A percentile compares a stretch with the other conserved stretches of the same genome.
Conservation (phyloP, 2,888 invertebrate species). For the Cheilosia impressa region DNA sequence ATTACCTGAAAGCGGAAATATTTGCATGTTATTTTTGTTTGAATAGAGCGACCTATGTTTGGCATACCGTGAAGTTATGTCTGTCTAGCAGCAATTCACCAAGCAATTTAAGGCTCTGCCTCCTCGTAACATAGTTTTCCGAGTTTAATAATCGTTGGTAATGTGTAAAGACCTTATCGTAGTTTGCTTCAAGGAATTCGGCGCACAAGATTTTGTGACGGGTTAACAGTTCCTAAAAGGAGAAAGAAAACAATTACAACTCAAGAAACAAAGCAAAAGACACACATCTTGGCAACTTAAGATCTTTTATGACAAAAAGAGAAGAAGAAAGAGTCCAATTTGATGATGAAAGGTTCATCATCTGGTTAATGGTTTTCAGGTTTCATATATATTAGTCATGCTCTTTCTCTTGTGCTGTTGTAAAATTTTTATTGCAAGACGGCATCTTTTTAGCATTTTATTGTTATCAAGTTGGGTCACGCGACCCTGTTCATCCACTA, state of each 20-base stretch:
- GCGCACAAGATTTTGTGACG: constrained; percentile 98
- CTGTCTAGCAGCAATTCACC: constrained; percentile 98
- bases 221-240: constrained; percentile 93
- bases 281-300: no score
- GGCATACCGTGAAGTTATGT: constrained; percentile 97
- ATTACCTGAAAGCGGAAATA: constrained; percentile 87
- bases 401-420: not conserved
- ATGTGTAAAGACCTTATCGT: constrained; percentile 98
- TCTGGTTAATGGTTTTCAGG: not conserved
- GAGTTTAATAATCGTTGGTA: constrained; percentile 99
- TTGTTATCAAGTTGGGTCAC: not conserved
- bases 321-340: not conserved
- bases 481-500: not conserved
- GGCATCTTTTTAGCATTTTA: not conserved
- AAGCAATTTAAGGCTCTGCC: constrained; percentile 98
- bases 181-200: constrained; percentile 99
- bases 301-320: not conserved
- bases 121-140: constrained; percentile 99
- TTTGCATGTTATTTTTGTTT: not conserved
- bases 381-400: not conserved
- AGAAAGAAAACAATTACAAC: constrained; percentile 35
- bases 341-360: not conserved
- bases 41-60: not conserved
- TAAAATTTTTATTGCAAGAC: not conserved
- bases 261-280: not conserved